phyloP scores from a whole-genome alignment of 2,113 vertebrate species.

The Paraplagusia blochii region DNA sequence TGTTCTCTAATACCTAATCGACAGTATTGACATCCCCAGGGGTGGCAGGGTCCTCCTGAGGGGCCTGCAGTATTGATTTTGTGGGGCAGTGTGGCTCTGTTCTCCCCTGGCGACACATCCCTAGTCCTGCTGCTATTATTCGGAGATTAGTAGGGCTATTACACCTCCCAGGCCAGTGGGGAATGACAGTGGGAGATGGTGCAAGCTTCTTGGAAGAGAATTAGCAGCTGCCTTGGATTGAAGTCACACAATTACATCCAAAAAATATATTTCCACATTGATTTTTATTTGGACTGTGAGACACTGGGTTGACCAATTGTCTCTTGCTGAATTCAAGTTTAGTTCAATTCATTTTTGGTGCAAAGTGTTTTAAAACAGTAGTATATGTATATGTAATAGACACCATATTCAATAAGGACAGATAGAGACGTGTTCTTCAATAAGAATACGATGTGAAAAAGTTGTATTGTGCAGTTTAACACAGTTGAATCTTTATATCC shows the following conservation, averaged over 20 bases:
- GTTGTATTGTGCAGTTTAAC: too few species aligned
- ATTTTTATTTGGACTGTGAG: not conserved
- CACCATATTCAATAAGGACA: too few species aligned
- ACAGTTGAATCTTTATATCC: too few species aligned
- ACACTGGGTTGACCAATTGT: too few species aligned
- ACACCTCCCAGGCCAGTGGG: slow-evolving; percentile 65
- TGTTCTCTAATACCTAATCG: slow-evolving; percentile 80
- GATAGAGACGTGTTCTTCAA: too few species aligned
- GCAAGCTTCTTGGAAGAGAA: slow-evolving; percentile 37
- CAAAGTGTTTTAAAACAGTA: too few species aligned
- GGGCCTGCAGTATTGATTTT: slow-evolving; percentile 69
- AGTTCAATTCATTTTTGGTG: too few species aligned
- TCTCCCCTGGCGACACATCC: slow-evolving; percentile 66
- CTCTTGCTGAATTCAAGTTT: too few species aligned
- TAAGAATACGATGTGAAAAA: too few species aligned
- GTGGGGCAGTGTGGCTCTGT: slow-evolving; percentile 51
- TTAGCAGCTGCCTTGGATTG: slow-evolving; percentile 21
- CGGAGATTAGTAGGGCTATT: slow-evolving; percentile 75
- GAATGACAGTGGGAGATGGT: slow-evolving; percentile 45
- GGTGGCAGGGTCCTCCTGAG: slow-evolving; percentile 49
- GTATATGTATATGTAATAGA: too few species aligned
- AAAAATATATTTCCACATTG: too few species aligned
- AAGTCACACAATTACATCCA: not conserved
- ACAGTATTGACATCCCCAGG: slow-evolving; percentile 76
- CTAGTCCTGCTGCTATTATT: slow-evolving; percentile 70